Evolutionary conservation across 2,797 vertebrate species (phyloP).

Genomic region (Rhodeus uyekii): DNA sequence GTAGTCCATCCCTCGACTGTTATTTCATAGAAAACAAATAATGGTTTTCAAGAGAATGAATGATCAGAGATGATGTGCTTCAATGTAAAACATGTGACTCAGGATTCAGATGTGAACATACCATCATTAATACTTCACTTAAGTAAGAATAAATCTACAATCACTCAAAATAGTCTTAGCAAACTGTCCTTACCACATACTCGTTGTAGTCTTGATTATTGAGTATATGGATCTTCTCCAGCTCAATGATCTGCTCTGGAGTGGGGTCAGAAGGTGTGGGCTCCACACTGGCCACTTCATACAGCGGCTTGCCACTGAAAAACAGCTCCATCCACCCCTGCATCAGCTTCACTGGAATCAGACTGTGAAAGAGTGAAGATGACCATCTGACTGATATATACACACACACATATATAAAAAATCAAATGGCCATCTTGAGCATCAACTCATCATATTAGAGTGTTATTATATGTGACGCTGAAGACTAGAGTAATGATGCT

Average conservation of each 20-base stretch:
- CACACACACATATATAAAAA: no score
- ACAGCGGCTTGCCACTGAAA: slow-evolving; percentile 82
- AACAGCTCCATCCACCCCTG: slow-evolving; percentile 90
- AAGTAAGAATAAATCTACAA: not conserved
- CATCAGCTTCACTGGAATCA: slow-evolving; percentile 84
- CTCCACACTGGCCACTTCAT: slow-evolving; percentile 72
- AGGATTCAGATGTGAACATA: no score
- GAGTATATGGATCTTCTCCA: slow-evolving; percentile 82
- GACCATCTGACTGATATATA: not conserved
- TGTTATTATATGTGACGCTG: not conserved
- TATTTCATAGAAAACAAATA: not conserved
- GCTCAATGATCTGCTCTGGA: slow-evolving; percentile 71
- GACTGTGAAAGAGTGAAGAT: slow-evolving; percentile 64
- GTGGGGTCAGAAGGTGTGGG: slow-evolving; percentile 52
- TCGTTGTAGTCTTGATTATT: slow-evolving; percentile 88
- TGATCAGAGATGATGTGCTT: not conserved
- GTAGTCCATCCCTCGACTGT: not conserved
- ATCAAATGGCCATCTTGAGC: no score
- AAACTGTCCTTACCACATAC: slow-evolving; percentile 75
- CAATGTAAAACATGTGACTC: no score
- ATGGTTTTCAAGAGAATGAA: not conserved
- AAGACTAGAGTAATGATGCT: not conserved
- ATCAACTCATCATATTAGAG: no score
- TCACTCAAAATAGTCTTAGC: not conserved
- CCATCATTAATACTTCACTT: not conserved